phyloP scores from a whole-genome alignment of 2,113 vertebrate genomes.

The Amblyornis subalaris region DNA sequence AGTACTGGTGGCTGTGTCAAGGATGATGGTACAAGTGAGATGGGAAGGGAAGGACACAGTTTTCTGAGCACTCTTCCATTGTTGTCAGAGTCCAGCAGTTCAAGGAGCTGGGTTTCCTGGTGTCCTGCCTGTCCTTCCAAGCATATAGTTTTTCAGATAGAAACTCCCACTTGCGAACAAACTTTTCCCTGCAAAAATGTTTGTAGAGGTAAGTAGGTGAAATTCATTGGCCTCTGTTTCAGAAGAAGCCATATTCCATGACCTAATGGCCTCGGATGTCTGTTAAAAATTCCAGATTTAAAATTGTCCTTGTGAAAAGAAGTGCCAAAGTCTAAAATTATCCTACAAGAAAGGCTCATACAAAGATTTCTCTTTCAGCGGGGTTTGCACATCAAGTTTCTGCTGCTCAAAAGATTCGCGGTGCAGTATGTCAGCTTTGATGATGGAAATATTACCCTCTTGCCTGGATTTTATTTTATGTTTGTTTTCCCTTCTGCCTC shows the following conservation, averaged over 20 bases:
- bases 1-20: not conserved
- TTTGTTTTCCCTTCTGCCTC: constrained; percentile 31
- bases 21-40: not conserved
- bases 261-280: not conserved
- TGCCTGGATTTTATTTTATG: not conserved
- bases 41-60: not conserved
- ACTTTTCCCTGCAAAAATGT: not conserved
- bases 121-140: not conserved
- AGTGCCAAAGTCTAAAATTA: not conserved
- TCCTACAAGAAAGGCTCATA: not conserved
- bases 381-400: not conserved
- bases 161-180: not conserved
- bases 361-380: not conserved
- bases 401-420: not conserved
- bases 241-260: not conserved
- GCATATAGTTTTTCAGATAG: not conserved
- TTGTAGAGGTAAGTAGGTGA: not conserved
- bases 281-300: constrained; percentile 1
- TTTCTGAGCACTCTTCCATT: not conserved
- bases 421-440: not conserved
- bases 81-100: not conserved
- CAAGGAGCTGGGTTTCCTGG: not conserved
- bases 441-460: constrained; percentile 14
- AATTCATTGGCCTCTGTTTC: not conserved
- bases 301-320: not conserved